Evolutionary conservation across 2,113 vertebrate species (phyloP), one percentile per base, ranked within the genome.

Genomic region (Saccopteryx bilineata): DNA sequence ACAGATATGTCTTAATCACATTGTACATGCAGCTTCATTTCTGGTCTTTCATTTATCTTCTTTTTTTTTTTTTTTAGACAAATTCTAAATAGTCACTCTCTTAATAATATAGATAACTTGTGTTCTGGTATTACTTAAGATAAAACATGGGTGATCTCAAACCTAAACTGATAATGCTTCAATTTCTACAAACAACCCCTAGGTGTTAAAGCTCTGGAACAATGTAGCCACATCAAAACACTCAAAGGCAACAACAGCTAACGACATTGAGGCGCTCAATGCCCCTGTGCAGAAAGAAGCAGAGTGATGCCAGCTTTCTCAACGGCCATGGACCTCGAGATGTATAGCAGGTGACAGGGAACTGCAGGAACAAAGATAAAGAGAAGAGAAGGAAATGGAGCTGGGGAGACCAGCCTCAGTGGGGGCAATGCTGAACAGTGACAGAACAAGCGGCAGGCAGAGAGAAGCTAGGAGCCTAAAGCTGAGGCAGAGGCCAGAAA

Each of bases 81-180:
- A 90, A 74, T 93, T 93, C 15, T 65, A 80, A 68, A 86, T 95
- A 83, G 28, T 83, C 14, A 90, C 39, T 87, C 18, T 75, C 24
- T 87, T 79, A 76, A 50, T 85, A 82, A 78, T 54, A 60, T 56
- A 7, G 39, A 68, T 87, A 92, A 68, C 2, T 48, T n/a, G 7
- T 75, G 18, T 80, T 91, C 7, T 50, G 61, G n/a, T 65, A 65
- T 84, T 66, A 60, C 61, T 86, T 54, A 86, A 31, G n/a, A 33
- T 52, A 31, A 83, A 80, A 39, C 19, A 11, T 1, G 74, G 24
- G 14, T 65, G 58, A 61, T 72, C 31, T 83, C 63, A 75, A 65
- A 33, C 48, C 28, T 9, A 68, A 74, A 69, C 17, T 5, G 18
- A 33, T 10, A 48, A 33, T 74, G n/a, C 5, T 75, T 80, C 52